Evolutionary conservation across 2,113 vertebrate species (phyloP).

Genomic region (Albula goreensis): DNA sequence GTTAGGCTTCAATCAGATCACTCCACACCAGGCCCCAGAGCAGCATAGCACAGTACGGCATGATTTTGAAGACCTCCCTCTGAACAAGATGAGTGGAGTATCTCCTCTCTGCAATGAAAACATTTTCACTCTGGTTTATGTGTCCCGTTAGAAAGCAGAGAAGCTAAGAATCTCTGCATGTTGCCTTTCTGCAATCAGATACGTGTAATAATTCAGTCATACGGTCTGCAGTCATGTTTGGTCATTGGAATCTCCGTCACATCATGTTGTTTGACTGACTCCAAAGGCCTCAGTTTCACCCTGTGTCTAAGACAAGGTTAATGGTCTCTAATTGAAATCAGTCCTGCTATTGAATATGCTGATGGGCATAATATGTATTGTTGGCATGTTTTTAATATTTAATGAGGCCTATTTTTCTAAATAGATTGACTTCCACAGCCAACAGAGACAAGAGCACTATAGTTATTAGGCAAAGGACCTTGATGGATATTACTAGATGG

Average conservation of each 20-base stretch:
- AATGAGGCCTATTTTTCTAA: not conserved
- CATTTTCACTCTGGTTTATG: not conserved
- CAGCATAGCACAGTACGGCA: not conserved
- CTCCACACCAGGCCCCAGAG: too few species aligned
- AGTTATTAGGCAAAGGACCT: not conserved
- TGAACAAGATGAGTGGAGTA: not conserved
- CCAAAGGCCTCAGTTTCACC: not conserved
- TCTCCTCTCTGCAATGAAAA: not conserved
- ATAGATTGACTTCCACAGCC: conserved; percentile 13
- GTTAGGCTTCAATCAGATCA: not conserved
- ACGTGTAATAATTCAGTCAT: not conserved
- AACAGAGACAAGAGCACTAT: not conserved
- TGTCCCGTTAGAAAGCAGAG: conserved; percentile 5
- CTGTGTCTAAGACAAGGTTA: conserved; percentile 11
- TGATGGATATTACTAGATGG: not conserved
- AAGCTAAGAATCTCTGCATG: not conserved
- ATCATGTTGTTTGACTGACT: conserved; percentile 4
- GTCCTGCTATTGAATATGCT: not conserved
- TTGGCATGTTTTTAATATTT: not conserved
- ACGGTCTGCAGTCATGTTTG: not conserved
- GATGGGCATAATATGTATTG: conserved; percentile 11
- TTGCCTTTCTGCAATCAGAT: not conserved
- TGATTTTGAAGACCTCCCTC: not conserved
- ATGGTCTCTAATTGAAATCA: conserved; percentile 23
- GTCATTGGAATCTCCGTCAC: conserved; percentile 5